Evolutionary conservation across 2,888 invertebrate genomes (phyloP).

Genomic region (Apoderus coryli): DNA sequence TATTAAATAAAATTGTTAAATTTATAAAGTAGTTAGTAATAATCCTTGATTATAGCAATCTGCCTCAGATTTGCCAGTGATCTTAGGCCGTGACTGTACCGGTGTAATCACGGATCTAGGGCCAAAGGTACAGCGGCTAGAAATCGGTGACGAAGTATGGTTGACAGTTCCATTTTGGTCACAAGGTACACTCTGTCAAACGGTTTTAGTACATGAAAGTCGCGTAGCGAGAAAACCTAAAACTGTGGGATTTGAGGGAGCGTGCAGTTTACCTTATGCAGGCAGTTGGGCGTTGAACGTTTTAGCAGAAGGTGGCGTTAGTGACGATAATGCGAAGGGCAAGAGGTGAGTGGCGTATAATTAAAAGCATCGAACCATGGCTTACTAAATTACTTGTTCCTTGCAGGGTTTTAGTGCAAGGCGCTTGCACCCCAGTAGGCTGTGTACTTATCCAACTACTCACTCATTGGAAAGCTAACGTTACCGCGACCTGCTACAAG

Average conservation of each 20-base stretch:
- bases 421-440: constrained; percentile 43
- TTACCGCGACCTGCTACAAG: constrained; percentile 38
- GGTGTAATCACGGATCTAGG: constrained; percentile 47
- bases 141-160: constrained; percentile 49
- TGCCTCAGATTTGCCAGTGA: constrained; percentile 37
- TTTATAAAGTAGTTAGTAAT: constrained; percentile 3
- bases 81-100: constrained; percentile 46
- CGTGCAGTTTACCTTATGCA: constrained; percentile 44
- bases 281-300: constrained; percentile 42
- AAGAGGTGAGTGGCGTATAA: constrained; percentile 33
- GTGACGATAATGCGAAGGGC: constrained; percentile 34
- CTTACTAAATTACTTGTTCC: background rate
- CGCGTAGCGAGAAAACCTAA: constrained; percentile 39
- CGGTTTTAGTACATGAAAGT: constrained; percentile 37
- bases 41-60: no score
- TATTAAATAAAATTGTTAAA: background rate
- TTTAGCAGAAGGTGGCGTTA: constrained; percentile 34
- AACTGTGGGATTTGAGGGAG: constrained; percentile 42
- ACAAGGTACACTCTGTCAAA: constrained; percentile 41
- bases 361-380: no score
- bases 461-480: constrained; percentile 40
- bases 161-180: constrained; percentile 42
- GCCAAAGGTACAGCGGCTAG: constrained; percentile 39
- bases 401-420: constrained; percentile 39
- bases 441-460: constrained; percentile 43